Conservation (phyloP, 2,113 vertebrate species). For the Orthonyx spaldingii region DNA sequence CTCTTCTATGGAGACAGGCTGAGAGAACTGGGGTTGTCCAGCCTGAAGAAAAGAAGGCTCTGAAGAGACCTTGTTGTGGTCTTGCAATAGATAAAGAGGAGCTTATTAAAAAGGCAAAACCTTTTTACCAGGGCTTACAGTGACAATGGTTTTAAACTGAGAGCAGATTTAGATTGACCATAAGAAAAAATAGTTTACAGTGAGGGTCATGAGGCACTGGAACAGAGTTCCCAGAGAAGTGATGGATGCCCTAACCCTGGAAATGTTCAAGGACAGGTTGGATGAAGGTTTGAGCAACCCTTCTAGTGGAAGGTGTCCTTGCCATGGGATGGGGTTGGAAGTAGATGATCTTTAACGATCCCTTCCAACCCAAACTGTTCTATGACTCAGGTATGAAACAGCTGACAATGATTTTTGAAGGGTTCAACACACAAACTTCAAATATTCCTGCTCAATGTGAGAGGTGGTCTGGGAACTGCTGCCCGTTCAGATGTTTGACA, state of each 20-base stretch:
- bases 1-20: neutral
- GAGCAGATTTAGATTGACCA: neutral
- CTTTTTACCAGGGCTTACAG: neutral
- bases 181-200: neutral
- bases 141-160: neutral
- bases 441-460: neutral
- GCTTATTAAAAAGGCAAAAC: too few relatives aligned
- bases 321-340: accelerated
- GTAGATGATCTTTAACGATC: neutral
- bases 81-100: neutral
- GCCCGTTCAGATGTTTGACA: neutral
- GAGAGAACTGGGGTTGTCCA: neutral
- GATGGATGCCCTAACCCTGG: neutral
- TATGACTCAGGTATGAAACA: neutral
- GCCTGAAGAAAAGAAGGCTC: neutral
- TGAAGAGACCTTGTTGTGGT: neutral
- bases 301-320: neutral
- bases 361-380: neutral
- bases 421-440: neutral
- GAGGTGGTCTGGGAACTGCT: neutral
- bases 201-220: neutral
- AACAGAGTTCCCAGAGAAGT: neutral
- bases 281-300: neutral
- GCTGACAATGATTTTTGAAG: neutral
- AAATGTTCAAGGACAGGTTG: neutral